These are phyloP conservation scores for Cecropterus lyciades DNA, from an alignment of 1,140 invertebrate species.

Conservation along the genomic window DNA sequence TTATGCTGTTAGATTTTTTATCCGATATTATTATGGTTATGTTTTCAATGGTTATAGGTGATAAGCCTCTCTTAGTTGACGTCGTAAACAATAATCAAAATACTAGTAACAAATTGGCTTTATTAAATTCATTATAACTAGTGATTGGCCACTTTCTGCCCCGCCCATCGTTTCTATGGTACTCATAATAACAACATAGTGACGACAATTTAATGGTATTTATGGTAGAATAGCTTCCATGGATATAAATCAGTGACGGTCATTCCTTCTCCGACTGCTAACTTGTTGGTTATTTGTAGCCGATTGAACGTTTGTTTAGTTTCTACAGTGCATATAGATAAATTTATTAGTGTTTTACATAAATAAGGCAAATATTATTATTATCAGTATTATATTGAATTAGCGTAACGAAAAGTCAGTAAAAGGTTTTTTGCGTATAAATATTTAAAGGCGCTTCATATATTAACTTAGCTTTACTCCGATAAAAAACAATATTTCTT, in stretches of 20 bases:
- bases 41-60: no score
- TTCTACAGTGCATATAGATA: background rate
- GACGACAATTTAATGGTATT: constrained; percentile 44
- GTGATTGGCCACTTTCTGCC: constrained; percentile 44
- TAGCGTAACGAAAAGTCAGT: no score
- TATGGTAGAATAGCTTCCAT: background rate
- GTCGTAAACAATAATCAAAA: background rate
- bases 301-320: background rate
- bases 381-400: background rate
- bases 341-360: background rate
- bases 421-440: no score
- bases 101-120: background rate
- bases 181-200: constrained; percentile 56
- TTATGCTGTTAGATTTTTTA: no score
- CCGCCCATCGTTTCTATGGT: constrained; percentile 63
- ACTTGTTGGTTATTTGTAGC: constrained; percentile 16
- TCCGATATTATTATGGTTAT: no score
- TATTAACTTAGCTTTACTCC: no score
- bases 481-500: no score
- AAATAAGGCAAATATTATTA: background rate
- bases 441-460: no score
- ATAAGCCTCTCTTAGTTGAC: no score
- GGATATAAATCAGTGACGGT: constrained; percentile 48
- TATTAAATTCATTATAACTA: constrained; percentile 8
- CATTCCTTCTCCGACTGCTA: constrained; percentile 43